Base-by-base conservation (phyloP, 1,140 invertebrate genomes). In the Leptopilina boulardi region DNA sequence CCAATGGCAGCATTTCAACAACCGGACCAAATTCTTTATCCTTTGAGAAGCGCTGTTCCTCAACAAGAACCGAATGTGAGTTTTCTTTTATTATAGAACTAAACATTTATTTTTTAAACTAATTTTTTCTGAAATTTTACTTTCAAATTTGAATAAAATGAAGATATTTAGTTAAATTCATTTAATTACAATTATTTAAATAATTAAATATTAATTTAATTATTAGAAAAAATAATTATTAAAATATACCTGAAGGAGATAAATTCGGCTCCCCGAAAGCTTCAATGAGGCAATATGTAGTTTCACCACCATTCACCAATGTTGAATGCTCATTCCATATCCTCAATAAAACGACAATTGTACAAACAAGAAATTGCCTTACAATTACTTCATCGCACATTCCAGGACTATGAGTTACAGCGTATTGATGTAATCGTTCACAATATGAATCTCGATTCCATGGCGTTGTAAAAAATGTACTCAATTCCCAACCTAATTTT, bases 401-500 rank as follows among this genome's bases (percentile, higher is more conserved):
- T 73, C 77, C 82, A 21, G 82, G 72, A 11, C 77, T 70, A 77
- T 89, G 86, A 3, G 77, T 77, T 1, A 79, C 72, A 5, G 87
- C 84, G 75, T 86, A 91, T 34, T 91, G 87, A 6, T 91, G 88
- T 5, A 91, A 34, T 77, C 78, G 85, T 23, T 91, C 89, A 38
- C 88, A 87, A 51, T 89, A 91, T 0, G 80, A 19, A 19, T 91
- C 90, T 15, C 85, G 81, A 74, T 84, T 89, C 90, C 90, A 91
- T 8, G 85, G 78, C 0, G 72, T 78, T 0, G 86, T 66, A 73
- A 92, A 93, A 41, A 93, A 82, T 42, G 84, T 87, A 77, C 91
- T 91, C n/a, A 93, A 84, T 78, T 97, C 96, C 96, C 96, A 97
- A n/a, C 93, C 93, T 44, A 97, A 89, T 86, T 96, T 95, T 80